Conservation (phyloP, 2,113 vertebrate species). For the Eupsittula cactorum region DNA sequence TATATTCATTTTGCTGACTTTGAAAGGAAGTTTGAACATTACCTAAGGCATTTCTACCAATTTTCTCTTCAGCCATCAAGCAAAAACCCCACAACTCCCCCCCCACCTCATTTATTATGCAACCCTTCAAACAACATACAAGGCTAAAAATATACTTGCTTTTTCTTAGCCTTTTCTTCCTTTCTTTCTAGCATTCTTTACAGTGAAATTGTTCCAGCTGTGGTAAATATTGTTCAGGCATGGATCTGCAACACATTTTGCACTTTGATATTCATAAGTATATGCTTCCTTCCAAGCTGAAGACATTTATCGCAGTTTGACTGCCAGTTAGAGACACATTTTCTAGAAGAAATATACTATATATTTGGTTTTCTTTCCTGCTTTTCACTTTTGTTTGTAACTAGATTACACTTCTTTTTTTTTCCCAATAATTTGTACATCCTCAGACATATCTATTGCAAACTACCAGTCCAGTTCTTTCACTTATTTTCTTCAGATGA, state of each 20-base stretch:
- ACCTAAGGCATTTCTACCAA: not conserved
- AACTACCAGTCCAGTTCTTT: not conserved
- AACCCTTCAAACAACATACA: not conserved
- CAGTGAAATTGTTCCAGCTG: not conserved
- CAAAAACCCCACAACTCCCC: not conserved
- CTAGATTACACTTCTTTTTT: not conserved
- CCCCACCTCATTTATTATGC: not conserved
- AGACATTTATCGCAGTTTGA: constrained; percentile 2
- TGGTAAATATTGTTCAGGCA: not conserved
- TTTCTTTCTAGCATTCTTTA: not conserved
- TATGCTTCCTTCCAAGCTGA: not conserved
- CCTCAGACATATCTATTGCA: not conserved
- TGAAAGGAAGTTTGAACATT: not conserved
- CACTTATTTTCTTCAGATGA: not conserved
- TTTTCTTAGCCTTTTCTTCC: not conserved
- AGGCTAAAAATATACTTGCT: not conserved
- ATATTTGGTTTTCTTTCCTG: not conserved
- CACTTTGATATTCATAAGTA: constrained; percentile 35
- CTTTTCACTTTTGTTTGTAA: not conserved
- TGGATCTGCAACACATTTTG: not conserved
- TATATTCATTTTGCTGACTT: not conserved
- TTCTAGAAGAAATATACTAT: not conserved
- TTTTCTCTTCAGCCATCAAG: not conserved
- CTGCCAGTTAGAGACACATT: not conserved
- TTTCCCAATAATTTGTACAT: not conserved